Conservation (phyloP, 2,113 vertebrate species). For the Pelodiscus sinensis region DNA sequence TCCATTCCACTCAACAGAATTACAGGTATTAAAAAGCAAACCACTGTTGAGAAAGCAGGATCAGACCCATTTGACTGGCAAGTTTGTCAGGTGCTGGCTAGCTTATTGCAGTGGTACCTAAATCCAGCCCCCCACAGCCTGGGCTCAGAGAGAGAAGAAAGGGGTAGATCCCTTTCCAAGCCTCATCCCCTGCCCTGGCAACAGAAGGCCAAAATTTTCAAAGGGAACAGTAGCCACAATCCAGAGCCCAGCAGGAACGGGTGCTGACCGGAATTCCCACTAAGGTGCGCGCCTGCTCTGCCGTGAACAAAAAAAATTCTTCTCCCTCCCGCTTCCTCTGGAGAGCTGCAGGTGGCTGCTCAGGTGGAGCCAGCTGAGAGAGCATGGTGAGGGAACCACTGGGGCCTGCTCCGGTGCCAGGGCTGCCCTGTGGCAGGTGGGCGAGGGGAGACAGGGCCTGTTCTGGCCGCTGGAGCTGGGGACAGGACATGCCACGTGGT, state of each 20-base stretch:
- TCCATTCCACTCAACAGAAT: neutral
- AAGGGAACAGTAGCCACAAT: neutral
- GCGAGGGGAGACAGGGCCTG: no score
- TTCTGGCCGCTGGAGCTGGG: no score
- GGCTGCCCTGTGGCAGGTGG: no score
- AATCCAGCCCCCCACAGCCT: neutral
- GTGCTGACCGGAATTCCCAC: no score
- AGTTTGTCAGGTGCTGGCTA: neutral
- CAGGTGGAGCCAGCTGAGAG: no score
- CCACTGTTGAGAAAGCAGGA: neutral
- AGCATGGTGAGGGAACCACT: no score
- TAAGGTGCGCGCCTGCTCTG: no score
- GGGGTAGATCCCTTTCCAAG: neutral
- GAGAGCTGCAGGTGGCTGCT: no score
- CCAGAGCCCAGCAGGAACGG: neutral
- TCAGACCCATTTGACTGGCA: neutral
- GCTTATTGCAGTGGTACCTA: neutral
- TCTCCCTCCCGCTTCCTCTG: no score
- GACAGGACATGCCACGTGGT: no score
- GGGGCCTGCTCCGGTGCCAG: no score
- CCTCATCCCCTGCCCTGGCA: neutral
- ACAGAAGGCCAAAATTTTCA: neutral
- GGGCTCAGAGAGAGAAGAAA: neutral
- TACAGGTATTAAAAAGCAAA: neutral
- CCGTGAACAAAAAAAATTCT: no score